Evolutionary conservation across 2,797 vertebrate genomes (phyloP), one percentile per base, ranked within the genome.

Genomic region (Cryptoblepharus egeriae): DNA sequence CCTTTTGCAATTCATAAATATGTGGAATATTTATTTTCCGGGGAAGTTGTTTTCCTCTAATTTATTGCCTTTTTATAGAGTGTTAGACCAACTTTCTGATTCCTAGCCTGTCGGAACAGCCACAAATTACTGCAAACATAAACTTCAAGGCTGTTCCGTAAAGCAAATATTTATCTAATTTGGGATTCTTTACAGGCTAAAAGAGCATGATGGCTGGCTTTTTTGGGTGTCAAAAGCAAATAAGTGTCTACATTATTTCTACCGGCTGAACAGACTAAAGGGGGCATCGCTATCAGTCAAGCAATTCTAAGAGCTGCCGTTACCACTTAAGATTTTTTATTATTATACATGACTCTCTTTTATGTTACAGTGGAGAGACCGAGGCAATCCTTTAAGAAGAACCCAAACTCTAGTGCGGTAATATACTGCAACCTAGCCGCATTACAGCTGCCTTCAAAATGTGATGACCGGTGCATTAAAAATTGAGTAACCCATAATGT

Each of bases 91-190:
- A 90, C 57, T 81, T n/a, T 88, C 57, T 76, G 91, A 91, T 91
- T 85, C 78, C 86, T 7, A 58, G 61, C 75, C 35, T 91, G 68
- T 82, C 84, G 85, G 75, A 67, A 37, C 20, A 83, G 45, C 75
- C 86, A 88, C 74, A 92, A 93, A 89, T 83, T 87, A 85, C 76
- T 80, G 58, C 71, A 87, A 88, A 79, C 58, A 68, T 84, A 85
- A 82, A 3, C 70, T 71, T 82, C 81, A 89, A 90, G 81, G 76
- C 78, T 82, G 83, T 5, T 76, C 85, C 70, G 75, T 79, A 84
- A 83, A 87, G 39, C 60, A 91, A 91, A 92, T 90, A 87, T 88
- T 92, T 88, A 91, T 87, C 77, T 86, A 91, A 92, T 91, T 83
- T 88, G 49, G 77, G 24, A 82, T 75, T 86, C 85, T 63, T 37